These are phyloP conservation scores for Ammodytes marinus DNA, from an alignment of 2,113 vertebrate species.

Conservation along the genomic window DNA sequence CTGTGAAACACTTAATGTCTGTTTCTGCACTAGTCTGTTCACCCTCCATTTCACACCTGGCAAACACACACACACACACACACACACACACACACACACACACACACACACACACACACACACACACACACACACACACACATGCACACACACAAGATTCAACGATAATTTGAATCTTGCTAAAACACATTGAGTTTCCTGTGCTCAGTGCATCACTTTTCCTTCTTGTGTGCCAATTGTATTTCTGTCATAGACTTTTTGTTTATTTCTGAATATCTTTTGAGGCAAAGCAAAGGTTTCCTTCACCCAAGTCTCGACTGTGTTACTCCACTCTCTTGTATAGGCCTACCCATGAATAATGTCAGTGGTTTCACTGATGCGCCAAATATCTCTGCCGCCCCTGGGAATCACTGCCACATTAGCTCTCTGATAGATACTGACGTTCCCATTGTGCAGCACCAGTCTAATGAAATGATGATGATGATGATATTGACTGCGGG, in stretches of 20 bases:
- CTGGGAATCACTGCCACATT: constrained; percentile 80
- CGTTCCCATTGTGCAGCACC: constrained; percentile 73
- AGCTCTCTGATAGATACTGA: constrained; percentile 79
- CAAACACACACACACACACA: constrained; percentile 2
- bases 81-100: constrained; percentile 4
- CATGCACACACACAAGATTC: background rate
- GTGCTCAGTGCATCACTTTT: background rate
- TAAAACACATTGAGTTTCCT: constrained; percentile 10
- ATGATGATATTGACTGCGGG: constrained; percentile 76
- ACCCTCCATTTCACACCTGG: constrained; percentile 65
- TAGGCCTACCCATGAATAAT: constrained; percentile 40
- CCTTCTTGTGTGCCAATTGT: background rate
- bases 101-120: constrained; percentile 10
- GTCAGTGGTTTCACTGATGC: constrained; percentile 58
- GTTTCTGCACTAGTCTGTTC: constrained; percentile 54
- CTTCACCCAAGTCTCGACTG: constrained; percentile 24
- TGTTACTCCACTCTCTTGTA: constrained; percentile 33
- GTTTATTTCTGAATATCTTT: constrained; percentile 25
- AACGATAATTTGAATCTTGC: constrained; percentile 9
- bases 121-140: background rate
- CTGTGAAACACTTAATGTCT: constrained; percentile 74
- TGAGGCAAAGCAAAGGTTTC: constrained; percentile 21
- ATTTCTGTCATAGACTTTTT: background rate
- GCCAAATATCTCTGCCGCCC: constrained; percentile 70
- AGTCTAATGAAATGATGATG: constrained; percentile 82